phyloP scores from a whole-genome alignment of 2,888 invertebrate species.

The Dichetophora obliterata region DNA sequence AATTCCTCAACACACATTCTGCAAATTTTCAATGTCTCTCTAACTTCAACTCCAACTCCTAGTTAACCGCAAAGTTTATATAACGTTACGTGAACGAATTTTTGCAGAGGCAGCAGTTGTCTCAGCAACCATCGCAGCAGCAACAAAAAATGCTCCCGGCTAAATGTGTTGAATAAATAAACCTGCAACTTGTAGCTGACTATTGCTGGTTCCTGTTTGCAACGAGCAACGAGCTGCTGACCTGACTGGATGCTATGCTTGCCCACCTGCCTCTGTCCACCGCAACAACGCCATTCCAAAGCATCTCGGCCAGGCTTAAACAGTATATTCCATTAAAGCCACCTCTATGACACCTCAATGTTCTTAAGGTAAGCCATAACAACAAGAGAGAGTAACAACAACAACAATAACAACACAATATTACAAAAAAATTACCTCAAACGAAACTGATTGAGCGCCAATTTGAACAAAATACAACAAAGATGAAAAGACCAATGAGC shows the following conservation, averaged over 20 bases:
- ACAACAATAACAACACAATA: neutral
- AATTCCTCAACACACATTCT: neutral
- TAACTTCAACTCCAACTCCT: neutral
- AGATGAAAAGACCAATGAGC: no score
- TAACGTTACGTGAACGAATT: conserved; percentile 14
- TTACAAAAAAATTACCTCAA: conserved; percentile 14
- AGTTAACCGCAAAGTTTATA: conserved; percentile 25
- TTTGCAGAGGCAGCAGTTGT: conserved; percentile 7
- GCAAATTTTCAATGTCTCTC: neutral
- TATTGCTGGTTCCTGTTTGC: conserved; percentile 23
- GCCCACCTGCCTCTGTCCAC: neutral
- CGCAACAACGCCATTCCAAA: neutral
- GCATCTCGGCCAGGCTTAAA: neutral
- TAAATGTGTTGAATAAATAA: conserved; percentile 17
- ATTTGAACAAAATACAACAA: conserved; percentile 17
- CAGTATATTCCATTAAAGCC: neutral
- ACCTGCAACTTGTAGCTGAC: conserved; percentile 51
- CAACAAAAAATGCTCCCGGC: conserved; percentile 16
- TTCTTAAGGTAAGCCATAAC: conserved; percentile 27
- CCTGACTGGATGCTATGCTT: conserved; percentile 27
- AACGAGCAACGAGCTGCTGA: conserved; percentile 36
- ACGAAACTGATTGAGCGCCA: neutral
- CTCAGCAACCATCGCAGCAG: neutral
- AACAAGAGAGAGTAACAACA: neutral
- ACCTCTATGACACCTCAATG: conserved; percentile 38